These are phyloP conservation scores for Trachythela sp. DNA, from an alignment of 64 coral and sea anemone species.

Conservation along the genomic window DNA sequence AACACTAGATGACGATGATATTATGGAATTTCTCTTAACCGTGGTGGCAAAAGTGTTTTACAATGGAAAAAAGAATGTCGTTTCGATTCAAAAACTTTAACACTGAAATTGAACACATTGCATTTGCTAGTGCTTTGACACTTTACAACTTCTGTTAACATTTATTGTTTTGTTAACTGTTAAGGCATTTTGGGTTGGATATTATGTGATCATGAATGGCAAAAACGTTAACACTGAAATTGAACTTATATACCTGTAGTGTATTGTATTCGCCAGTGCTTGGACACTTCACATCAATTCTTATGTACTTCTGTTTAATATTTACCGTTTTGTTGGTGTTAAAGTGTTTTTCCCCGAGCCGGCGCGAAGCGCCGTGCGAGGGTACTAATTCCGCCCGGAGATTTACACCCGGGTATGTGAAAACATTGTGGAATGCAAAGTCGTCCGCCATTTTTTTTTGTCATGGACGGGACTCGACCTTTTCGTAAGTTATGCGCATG, in stretches of 20 bases:
- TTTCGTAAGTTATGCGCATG: no score
- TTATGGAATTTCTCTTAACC: constrained; percentile 41
- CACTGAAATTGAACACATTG: background rate
- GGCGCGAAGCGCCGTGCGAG: no score
- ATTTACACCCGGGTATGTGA: no score
- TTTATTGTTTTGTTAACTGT: constrained; percentile 3
- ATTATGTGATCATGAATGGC: background rate
- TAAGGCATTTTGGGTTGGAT: background rate
- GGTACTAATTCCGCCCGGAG: no score
- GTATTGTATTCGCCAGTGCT: background rate
- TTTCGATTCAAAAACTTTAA: background rate
- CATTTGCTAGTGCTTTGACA: background rate
- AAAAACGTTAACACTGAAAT: no score
- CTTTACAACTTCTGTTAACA: background rate
- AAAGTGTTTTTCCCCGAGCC: no score
- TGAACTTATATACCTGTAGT: background rate
- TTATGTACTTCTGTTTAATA: background rate
- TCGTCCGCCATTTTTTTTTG: no score
- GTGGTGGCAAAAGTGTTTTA: constrained; percentile 53
- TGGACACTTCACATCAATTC: constrained; percentile 9
- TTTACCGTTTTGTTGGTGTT: background rate
- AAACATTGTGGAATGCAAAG: no score
- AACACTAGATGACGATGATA: constrained; percentile 52
- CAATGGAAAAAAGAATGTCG: constrained; percentile 34
- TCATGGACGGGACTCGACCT: no score